Evolutionary conservation across 2,113 vertebrate genomes (phyloP).

Genomic region (Gymnocephalus cernua): DNA sequence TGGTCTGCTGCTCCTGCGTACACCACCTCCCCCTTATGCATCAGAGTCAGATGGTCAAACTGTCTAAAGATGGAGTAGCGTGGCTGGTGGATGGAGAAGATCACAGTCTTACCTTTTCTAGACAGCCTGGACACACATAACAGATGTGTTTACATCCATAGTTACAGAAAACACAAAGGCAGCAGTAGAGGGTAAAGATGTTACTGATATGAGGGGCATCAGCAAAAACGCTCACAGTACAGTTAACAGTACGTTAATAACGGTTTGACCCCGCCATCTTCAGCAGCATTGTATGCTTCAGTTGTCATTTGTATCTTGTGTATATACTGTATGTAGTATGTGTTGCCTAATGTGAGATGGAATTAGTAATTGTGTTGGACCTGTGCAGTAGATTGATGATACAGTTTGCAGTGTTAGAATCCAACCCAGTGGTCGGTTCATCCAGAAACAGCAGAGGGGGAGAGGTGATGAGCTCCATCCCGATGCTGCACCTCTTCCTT

Average conservation of each 20-base stretch:
- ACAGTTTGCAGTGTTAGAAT: constrained; percentile 86
- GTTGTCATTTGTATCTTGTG: not conserved
- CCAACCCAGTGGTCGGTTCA: constrained; percentile 87
- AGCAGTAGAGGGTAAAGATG: not conserved
- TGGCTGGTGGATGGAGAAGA: constrained; percentile 89
- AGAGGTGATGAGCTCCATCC: constrained; percentile 86
- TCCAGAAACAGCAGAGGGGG: constrained; percentile 87
- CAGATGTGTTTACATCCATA: not conserved
- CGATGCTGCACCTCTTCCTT: constrained; percentile 87
- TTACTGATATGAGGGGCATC: not conserved
- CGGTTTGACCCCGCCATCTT: not conserved
- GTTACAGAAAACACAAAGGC: not conserved
- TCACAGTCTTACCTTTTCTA: constrained; percentile 83
- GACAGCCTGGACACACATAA: constrained; percentile 77
- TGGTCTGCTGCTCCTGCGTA: constrained; percentile 76
- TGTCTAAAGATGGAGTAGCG: constrained; percentile 86
- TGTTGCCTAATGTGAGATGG: not conserved
- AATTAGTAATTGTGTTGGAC: constrained; percentile 55
- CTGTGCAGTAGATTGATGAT: constrained; percentile 84
- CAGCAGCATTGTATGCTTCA: not conserved
- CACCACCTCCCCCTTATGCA: constrained; percentile 85
- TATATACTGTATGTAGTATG: not conserved
- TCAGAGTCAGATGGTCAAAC: constrained; percentile 85
- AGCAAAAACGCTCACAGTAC: constrained; percentile 15
- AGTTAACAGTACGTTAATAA: not conserved